Evolutionary conservation across 2,888 invertebrate genomes (phyloP), one percentile per base, ranked within the genome.

Genomic region (Aromia moschata): DNA sequence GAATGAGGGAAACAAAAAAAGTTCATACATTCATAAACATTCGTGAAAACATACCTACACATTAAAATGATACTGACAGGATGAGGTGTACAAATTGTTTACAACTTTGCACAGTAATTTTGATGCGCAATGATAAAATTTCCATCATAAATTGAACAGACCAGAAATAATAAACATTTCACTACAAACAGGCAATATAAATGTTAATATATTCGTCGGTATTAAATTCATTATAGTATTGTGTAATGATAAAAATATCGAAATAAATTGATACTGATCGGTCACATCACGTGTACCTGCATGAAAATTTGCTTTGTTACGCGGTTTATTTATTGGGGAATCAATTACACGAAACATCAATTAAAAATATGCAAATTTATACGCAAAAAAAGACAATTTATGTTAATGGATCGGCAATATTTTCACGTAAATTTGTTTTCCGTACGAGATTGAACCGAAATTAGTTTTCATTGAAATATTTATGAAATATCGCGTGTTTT

Each of bases 331-430:
- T 56, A 60, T 60, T 54, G 56, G 33, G 57, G 56, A 62, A 60
- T 62, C 60, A 62, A 62, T 65, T 62, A 62, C 58, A 52, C 30
- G 59, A 38, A 59, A 61, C 59, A 58, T 55, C 65, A 63, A 59
- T 63, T 62, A 58, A 60, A 63, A 65, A 65, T 65, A 65, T 65
- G 65, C 59, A 65, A 65, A 65, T 63, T 49, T 31, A 31, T 33
- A 60, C 43, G n/a, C 53, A 57, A 56, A 62, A 49, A 62, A 62
- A 25, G 25, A 58, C 43, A 60, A 45, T 45, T 45, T 38, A 37
- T 44, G 53, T 36, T 33, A 44, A 31, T 14, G 53, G 41, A 12
- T 11, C 12, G 41, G 30, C 17, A 15, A 36, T 37, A 36, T 53
- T 44, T 33, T 9, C 14, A 25, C 11, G 11, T 10, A 31, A 43